phyloP scores from a whole-genome alignment of 2,888 invertebrate species.

The Opisthograptis luteolata region DNA sequence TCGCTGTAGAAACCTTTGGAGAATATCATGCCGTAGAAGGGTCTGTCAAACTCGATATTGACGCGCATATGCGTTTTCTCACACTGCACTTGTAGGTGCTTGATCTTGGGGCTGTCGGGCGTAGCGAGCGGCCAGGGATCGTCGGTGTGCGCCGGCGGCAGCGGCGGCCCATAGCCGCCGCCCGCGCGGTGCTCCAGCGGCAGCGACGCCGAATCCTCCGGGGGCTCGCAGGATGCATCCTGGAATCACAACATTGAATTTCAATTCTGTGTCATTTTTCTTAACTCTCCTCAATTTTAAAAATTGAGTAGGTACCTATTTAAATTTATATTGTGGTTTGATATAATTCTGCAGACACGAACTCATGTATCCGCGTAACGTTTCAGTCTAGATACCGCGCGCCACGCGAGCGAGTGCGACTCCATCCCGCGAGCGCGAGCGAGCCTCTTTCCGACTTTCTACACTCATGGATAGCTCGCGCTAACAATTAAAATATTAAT shows the following conservation, averaged over 20 bases:
- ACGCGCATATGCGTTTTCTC: constrained; percentile 98
- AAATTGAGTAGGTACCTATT: neutral
- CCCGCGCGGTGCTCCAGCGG: constrained; percentile 92
- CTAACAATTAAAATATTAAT: constrained; percentile 83
- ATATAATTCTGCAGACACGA: constrained; percentile 35
- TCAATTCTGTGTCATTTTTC: no score
- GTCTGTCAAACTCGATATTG: constrained; percentile 96
- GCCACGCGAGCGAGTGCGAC: constrained; percentile 62
- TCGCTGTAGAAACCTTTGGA: constrained; percentile 97
- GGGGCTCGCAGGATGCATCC: constrained; percentile 91
- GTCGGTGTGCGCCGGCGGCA: constrained; percentile 85
- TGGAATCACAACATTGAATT: constrained; percentile 66
- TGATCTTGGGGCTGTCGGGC: constrained; percentile 96
- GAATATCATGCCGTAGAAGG: constrained; percentile 98
- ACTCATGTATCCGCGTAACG: constrained; percentile 60
- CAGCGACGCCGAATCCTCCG: constrained; percentile 91
- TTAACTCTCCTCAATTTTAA: no score
- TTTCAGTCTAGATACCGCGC: constrained; percentile 75
- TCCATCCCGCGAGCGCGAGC: constrained; percentile 45
- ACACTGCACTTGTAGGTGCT: constrained; percentile 96
- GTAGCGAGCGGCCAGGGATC: constrained; percentile 95
- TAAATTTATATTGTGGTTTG: neutral
- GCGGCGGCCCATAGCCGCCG: constrained; percentile 90
- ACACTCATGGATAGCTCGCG: constrained; percentile 79
- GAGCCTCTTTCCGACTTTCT: constrained; percentile 81